Evolutionary conservation across 2,888 invertebrate genomes (phyloP), one percentile per base, ranked within the genome.

Genomic region (Acheta domesticus): DNA sequence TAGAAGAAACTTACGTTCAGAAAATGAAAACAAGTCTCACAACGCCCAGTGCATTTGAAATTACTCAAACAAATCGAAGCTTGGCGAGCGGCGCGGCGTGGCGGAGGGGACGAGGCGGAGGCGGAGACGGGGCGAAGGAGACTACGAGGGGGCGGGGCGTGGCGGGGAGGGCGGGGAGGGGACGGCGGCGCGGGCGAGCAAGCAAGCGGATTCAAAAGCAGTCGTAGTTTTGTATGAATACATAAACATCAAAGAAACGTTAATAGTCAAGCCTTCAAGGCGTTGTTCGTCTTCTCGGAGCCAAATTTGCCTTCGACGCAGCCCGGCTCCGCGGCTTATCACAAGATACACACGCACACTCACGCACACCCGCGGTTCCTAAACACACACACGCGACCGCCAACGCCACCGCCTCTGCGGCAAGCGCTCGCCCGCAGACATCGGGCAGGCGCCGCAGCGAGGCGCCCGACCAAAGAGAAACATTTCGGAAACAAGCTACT

Each of bases 231-330:
- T 62, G 62, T 62, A 62, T 62, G 62, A 62, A 62, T 62, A 62
- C 62, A 62, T 62, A 62, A 62, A 79, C 79, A 81, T 81, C 81
- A 81, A 81, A 81, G 81, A 79, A 81, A 81, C 74, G 79, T 91
- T 86, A 89, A 91, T 89, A 89, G 88, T 88, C 62, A 88, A 89
- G 88, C 89, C 89, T 89, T 87, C 87, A 86, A 89, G 89, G 89
- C 88, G 88, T 89, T 89, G 89, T 89, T 89, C 87, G 88, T 88
- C 83, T 89, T 86, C 86, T 85, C 86, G 85, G 86, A 86, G 86
- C 87, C 86, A 86, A 87, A 87, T 86, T 86, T 86, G 86, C 86
- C 84, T 85, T 62, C 62, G 62, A 62, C 62, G 62, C 62, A 62
- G 62, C n/a, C 62, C 14, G 62, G 11, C 62, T 62, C 62, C n/a